Conservation (phyloP, 2,113 vertebrate species). For the Chaetops frenatus region DNA sequence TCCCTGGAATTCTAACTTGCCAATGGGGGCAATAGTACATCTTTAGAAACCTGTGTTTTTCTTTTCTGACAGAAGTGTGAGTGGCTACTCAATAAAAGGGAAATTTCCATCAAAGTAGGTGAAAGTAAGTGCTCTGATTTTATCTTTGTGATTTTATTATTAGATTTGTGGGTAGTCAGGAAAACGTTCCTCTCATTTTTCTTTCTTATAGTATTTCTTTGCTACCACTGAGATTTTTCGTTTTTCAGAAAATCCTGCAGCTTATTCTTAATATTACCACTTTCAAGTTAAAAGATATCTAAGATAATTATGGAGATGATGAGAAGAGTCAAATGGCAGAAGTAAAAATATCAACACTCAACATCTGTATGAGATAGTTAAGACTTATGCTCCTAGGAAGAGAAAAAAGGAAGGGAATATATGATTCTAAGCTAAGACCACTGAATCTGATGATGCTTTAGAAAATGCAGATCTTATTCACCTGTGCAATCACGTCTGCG, state of each 20-base stretch:
- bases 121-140: not conserved
- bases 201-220: not conserved
- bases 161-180: not conserved
- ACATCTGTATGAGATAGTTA: not conserved
- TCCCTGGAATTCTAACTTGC: not conserved
- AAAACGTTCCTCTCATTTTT: not conserved
- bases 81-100: not conserved
- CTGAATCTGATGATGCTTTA: not conserved
- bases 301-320: not conserved
- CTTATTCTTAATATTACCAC: not conserved
- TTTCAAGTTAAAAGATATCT: not conserved
- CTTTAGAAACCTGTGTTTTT: not conserved
- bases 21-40: not conserved
- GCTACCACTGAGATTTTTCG: not conserved
- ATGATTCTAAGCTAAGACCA: not conserved
- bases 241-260: not conserved
- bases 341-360: not conserved
- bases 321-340: not conserved
- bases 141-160: not conserved
- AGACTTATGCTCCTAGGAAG: not conserved
- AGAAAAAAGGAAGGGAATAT: not conserved
- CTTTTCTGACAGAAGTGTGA: not conserved
- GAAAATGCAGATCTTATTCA: conserved; percentile 25
- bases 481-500: conserved; percentile 75
- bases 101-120: not conserved